Percentiles rank a stretch among this genome's conserved stretches.
Conservation (phyloP, 1,140 invertebrate genomes). For the Rhynchophorus ferrugineus region DNA sequence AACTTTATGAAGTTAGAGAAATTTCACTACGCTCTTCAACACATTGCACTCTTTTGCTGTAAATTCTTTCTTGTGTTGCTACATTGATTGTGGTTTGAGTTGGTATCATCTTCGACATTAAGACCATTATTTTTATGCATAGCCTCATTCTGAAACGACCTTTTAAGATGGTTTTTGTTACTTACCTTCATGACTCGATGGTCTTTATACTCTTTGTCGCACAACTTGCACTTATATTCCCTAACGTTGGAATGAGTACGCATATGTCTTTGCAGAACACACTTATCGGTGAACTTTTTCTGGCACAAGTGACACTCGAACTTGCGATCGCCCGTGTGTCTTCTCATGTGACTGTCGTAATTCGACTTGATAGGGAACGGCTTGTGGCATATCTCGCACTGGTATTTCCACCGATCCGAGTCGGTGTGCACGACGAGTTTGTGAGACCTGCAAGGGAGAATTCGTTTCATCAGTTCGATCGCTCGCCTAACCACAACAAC, state of each 20-base stretch:
- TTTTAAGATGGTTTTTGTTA: too few relatives aligned
- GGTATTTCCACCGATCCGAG: slow-evolving; percentile 28
- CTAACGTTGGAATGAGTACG: slow-evolving; percentile 30
- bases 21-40: too few relatives aligned
- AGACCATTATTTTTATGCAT: too few relatives aligned
- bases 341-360: slow-evolving; percentile 28
- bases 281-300: slow-evolving; percentile 53
- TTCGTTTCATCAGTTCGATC: background rate
- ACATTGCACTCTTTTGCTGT: too few relatives aligned
- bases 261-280: slow-evolving; percentile 32
- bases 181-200: slow-evolving; percentile 27
- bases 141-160: too few relatives aligned
- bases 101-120: too few relatives aligned
- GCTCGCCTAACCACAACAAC: too few relatives aligned
- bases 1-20: too few relatives aligned
- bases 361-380: slow-evolving; percentile 31
- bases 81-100: too few relatives aligned
- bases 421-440: slow-evolving; percentile 30
- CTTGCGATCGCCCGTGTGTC: slow-evolving; percentile 47
- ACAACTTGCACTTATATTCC: slow-evolving; percentile 25
- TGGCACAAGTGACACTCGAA: slow-evolving; percentile 66
- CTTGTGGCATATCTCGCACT: slow-evolving; percentile 36
- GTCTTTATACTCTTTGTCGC: slow-evolving; percentile 30
- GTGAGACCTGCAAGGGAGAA: slow-evolving; percentile 23
- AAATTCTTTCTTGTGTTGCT: too few relatives aligned